Percentiles rank a stretch among this genome's conserved stretches.
Conservation (phyloP, 2,888 invertebrate species). For the Drosophila buzzatii region DNA sequence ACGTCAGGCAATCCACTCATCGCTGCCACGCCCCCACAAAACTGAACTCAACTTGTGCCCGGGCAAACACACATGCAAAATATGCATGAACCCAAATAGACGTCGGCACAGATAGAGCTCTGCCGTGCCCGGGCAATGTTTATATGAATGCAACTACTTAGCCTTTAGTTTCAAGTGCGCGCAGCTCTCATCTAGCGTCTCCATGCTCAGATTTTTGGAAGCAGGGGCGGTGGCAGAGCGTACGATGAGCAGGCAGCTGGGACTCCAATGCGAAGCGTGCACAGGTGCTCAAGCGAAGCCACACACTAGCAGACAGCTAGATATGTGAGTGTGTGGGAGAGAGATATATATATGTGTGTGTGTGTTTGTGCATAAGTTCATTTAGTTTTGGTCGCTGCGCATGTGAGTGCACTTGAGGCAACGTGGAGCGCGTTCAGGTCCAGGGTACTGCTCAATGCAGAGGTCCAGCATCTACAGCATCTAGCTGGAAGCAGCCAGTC, state of each 20-base stretch:
- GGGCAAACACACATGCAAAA: slow-evolving; percentile 31
- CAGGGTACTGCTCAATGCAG: slow-evolving; percentile 8
- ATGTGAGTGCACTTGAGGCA: slow-evolving; percentile 72
- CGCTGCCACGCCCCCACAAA: slow-evolving; percentile 12
- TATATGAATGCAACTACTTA: slow-evolving; percentile 78
- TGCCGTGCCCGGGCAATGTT: slow-evolving; percentile 51
- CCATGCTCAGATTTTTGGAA: slow-evolving; percentile 12
- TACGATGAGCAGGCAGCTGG: not conserved
- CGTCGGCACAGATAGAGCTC: slow-evolving; percentile 35
- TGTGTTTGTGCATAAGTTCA: slow-evolving; percentile 59
- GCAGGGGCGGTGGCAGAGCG: not conserved
- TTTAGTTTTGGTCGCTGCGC: slow-evolving; percentile 73
- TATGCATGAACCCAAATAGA: slow-evolving; percentile 16
- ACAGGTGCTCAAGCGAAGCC: slow-evolving; percentile 73
- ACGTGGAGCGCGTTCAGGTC: slow-evolving; percentile 44
- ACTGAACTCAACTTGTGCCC: slow-evolving; percentile 27
- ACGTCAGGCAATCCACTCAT: slow-evolving; percentile 59
- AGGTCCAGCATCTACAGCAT: slow-evolving; percentile 4
- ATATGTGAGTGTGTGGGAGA: not conserved
- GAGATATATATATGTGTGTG: not conserved
- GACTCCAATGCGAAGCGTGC: slow-evolving; percentile 34
- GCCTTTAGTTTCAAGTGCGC: slow-evolving; percentile 74
- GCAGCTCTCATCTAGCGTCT: slow-evolving; percentile 40
- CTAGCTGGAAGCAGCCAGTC: slow-evolving; percentile 28
- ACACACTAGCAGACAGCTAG: slow-evolving; percentile 39